phyloP scores from a whole-genome alignment of 2,888 invertebrate species.

The Mechanitis mazaeus region DNA sequence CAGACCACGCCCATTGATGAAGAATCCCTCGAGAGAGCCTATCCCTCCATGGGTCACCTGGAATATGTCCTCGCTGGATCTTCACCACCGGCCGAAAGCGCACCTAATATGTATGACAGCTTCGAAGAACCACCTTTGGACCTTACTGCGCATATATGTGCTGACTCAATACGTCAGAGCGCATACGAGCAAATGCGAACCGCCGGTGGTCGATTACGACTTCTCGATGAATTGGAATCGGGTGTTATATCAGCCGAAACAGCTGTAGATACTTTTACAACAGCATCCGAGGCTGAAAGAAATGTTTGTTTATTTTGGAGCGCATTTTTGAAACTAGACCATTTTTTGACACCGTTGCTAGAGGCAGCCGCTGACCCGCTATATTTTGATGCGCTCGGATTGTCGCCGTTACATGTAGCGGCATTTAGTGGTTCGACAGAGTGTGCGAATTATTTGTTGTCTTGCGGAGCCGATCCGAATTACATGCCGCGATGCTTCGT shows the following conservation, averaged over 20 bases:
- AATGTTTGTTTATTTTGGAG: constrained; percentile 85
- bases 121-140: constrained; percentile 84
- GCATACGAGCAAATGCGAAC: constrained; percentile 85
- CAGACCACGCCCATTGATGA: constrained; percentile 51
- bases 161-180: constrained; percentile 83
- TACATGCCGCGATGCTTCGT: constrained; percentile 83
- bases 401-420: constrained; percentile 85
- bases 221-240: constrained; percentile 85
- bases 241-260: constrained; percentile 79
- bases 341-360: constrained; percentile 79
- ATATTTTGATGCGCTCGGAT: constrained; percentile 83
- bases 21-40: constrained; percentile 80
- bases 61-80: constrained; percentile 88
- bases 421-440: constrained; percentile 87
- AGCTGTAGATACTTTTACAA: constrained; percentile 67
- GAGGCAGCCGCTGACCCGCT: constrained; percentile 82
- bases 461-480: constrained; percentile 82
- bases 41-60: constrained; percentile 81
- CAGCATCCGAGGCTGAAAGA: constrained; percentile 80
- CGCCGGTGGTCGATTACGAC: constrained; percentile 79
- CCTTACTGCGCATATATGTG: constrained; percentile 83
- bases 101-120: constrained; percentile 88
- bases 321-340: constrained; percentile 82
- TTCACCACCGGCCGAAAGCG: constrained; percentile 87
- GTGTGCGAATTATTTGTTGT: constrained; percentile 81